Conservation (phyloP, 2,113 vertebrate genomes). For the Pogonocichla stellata region DNA sequence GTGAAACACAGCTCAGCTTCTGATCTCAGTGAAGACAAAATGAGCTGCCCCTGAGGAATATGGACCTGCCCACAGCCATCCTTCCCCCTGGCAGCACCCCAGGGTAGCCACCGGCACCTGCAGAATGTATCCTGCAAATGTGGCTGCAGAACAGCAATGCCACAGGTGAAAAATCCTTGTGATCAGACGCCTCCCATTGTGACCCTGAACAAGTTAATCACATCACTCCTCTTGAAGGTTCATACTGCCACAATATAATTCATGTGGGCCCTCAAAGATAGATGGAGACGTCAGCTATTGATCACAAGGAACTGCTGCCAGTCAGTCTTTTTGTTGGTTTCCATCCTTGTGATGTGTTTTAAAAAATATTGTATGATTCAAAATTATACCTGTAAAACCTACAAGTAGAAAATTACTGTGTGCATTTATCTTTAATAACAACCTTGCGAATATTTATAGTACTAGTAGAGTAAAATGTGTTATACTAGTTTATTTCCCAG, state of each 20-base stretch:
- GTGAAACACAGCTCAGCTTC: background rate
- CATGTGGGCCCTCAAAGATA: background rate
- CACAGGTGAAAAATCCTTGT: background rate
- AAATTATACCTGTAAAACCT: conserved; percentile 61
- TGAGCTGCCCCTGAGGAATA: background rate
- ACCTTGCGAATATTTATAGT: conserved; percentile 51
- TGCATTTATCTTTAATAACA: conserved; percentile 69
- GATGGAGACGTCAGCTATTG: conserved; percentile 1
- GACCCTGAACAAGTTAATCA: conserved; percentile 5
- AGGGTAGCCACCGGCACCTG: background rate
- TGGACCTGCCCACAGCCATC: background rate
- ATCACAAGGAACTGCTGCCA: background rate
- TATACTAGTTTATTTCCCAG: conserved; percentile 58
- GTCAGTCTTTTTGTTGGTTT: conserved; percentile 25
- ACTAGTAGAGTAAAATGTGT: conserved; percentile 39
- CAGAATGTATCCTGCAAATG: rapidly evolving
- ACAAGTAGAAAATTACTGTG: conserved; percentile 67
- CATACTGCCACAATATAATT: background rate
- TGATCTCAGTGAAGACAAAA: background rate
- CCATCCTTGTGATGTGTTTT: conserved; percentile 30
- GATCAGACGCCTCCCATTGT: background rate
- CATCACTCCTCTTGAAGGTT: background rate
- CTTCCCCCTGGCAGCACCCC: background rate
- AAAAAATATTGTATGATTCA: conserved; percentile 53
- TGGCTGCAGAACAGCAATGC: rapidly evolving